These are phyloP conservation scores for Diplogasteroides magnus DNA, from an alignment of 1,140 invertebrate genomes.

Conservation along the genomic window DNA sequence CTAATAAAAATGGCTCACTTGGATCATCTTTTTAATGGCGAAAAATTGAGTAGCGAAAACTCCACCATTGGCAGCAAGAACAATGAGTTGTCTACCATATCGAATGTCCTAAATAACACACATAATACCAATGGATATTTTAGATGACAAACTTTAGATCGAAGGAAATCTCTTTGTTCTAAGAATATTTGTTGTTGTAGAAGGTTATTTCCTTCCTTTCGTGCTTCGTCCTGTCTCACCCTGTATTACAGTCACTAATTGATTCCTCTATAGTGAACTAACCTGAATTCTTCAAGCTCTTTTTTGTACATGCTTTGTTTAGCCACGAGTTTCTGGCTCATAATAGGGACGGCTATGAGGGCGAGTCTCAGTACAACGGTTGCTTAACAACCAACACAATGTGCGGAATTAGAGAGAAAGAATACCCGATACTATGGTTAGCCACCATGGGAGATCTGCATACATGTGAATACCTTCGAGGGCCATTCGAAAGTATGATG, in stretches of 20 bases:
- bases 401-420: not conserved
- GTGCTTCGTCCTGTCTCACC: conserved; percentile 39
- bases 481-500: conserved; percentile 30
- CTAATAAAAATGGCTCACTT: conserved; percentile 4
- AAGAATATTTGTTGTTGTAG: conserved; percentile 47
- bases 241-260: not conserved
- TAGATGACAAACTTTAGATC: conserved; percentile 18
- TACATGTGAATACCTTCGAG: conserved; percentile 30
- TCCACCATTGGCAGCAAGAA: conserved; percentile 41
- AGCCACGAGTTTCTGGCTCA: conserved; percentile 43
- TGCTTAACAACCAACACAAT: conserved; percentile 32
- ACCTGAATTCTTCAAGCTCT: conserved; percentile 41
- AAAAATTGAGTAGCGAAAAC: conserved; percentile 54
- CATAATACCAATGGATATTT: not conserved
- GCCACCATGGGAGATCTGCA: conserved; percentile 31
- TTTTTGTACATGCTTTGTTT: conserved; percentile 37
- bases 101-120: conserved; percentile 29
- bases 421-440: conserved; percentile 21
- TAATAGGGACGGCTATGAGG: conserved; percentile 42
- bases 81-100: conserved; percentile 37
- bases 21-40: conserved; percentile 44
- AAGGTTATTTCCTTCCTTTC: conserved; percentile 42
- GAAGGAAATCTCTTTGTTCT: conserved; percentile 48
- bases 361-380: conserved; percentile 41
- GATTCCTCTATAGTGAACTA: not conserved